Conservation (phyloP, 1,140 invertebrate species). For the Drosophila pachea region DNA sequence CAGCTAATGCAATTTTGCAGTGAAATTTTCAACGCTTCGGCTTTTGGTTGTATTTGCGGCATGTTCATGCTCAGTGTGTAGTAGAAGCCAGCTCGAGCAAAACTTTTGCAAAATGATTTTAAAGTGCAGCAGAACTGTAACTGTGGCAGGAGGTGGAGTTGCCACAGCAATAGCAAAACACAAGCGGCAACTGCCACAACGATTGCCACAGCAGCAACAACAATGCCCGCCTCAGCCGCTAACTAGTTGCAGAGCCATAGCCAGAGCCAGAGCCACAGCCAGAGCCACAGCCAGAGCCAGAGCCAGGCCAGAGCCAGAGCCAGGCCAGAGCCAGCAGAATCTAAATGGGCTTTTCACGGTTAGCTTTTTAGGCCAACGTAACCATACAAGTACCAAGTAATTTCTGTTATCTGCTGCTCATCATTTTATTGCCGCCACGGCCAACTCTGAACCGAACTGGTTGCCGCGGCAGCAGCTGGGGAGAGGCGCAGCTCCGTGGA, state of each 20-base stretch:
- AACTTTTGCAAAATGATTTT: conserved; percentile 67
- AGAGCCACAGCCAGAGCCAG: no score
- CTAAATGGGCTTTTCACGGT: conserved; percentile 70
- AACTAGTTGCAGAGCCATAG: conserved; percentile 44
- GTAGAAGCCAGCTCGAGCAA: no score
- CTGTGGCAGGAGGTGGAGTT: conserved; percentile 57
- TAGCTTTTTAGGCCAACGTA: conserved; percentile 69
- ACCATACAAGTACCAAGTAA: conserved; percentile 53
- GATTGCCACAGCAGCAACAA: conserved; percentile 5
- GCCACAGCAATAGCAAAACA: conserved; percentile 43
- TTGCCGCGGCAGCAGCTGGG: no score
- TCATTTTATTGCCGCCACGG: conserved; percentile 69
- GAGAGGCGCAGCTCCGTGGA: neutral
- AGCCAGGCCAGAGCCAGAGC: no score
- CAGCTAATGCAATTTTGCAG: conserved; percentile 64
- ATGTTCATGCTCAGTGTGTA: neutral
- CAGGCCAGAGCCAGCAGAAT: conserved; percentile 27
- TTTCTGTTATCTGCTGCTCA: conserved; percentile 72
- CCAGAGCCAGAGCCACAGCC: neutral
- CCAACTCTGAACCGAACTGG: conserved; percentile 55
- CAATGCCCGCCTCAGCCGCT: conserved; percentile 11
- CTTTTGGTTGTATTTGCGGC: conserved; percentile 34
- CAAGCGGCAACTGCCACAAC: conserved; percentile 5
- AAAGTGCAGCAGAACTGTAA: conserved; percentile 61
- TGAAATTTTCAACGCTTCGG: conserved; percentile 69